Conservation (phyloP, 1,140 invertebrate species). For the Lethocerus indicus region DNA sequence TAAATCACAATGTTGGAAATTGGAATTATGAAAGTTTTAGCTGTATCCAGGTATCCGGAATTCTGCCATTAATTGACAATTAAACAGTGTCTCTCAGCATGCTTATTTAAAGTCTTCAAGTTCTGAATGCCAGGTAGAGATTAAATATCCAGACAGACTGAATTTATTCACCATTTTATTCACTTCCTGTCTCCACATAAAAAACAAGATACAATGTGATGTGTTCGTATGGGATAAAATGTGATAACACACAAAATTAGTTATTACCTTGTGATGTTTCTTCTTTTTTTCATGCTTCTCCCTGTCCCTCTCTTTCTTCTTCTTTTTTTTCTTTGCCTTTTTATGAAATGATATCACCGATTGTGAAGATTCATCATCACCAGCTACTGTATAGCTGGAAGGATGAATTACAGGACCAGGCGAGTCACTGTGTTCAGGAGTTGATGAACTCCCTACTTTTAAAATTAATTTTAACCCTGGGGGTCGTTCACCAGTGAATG, state of each 20-base stretch:
- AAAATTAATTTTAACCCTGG: constrained; percentile 55
- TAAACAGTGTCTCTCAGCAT: not conserved
- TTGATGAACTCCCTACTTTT: constrained; percentile 54
- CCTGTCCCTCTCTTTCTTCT: constrained; percentile 21
- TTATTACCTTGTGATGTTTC: constrained; percentile 38
- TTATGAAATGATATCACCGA: constrained; percentile 15
- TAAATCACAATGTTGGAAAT: too few relatives aligned
- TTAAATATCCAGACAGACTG: constrained; percentile 3
- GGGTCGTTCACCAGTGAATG: constrained; percentile 26
- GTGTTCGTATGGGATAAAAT: not conserved
- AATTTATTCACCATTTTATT: not conserved
- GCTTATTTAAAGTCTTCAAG: constrained; percentile 3
- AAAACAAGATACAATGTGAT: not conserved
- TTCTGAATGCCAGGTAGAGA: not conserved
- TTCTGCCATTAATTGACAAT: not conserved
- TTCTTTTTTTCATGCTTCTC: constrained; percentile 17
- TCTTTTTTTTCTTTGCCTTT: constrained; percentile 22
- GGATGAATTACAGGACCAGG: constrained; percentile 10
- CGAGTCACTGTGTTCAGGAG: constrained; percentile 48
- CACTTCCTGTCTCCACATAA: not conserved
- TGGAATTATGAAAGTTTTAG: too few relatives aligned
- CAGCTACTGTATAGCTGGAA: constrained; percentile 11
- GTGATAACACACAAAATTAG: constrained; percentile 7
- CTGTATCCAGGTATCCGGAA: too few relatives aligned
- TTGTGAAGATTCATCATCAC: constrained; percentile 17